Evolutionary conservation across 2,888 invertebrate genomes (phyloP).

Genomic region (Dione vanillae): DNA sequence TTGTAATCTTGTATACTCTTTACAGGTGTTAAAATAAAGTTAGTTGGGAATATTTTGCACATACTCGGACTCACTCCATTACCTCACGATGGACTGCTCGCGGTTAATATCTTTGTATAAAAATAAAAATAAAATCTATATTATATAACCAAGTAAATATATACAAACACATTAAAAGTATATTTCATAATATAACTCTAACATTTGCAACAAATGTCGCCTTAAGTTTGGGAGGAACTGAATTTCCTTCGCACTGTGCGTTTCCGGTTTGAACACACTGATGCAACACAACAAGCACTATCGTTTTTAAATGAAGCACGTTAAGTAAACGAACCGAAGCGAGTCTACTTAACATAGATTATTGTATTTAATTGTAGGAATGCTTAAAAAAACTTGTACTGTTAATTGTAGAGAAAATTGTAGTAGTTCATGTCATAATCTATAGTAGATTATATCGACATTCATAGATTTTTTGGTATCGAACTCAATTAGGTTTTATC

Average conservation of each 20-base stretch:
- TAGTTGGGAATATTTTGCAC: too few species aligned
- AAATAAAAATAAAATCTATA: too few species aligned
- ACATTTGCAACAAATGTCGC: constrained; percentile 18
- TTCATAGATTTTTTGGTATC: too few species aligned
- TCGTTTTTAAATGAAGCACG: constrained; percentile 15
- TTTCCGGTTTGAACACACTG: constrained; percentile 31
- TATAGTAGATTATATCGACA: too few species aligned
- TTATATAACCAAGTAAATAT: too few species aligned
- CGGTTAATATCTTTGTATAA: too few species aligned
- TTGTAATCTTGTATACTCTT: not conserved
- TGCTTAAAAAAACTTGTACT: not conserved
- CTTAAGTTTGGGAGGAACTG: constrained; percentile 16
- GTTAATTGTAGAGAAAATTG: too few species aligned
- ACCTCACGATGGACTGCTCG: too few species aligned
- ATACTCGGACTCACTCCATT: too few species aligned
- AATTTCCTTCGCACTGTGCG: constrained; percentile 24
- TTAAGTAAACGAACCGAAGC: constrained; percentile 18
- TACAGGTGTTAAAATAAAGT: not conserved
- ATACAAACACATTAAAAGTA: not conserved
- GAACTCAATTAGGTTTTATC: too few species aligned
- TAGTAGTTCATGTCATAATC: too few species aligned
- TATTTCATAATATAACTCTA: constrained; percentile 4
- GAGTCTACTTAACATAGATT: constrained; percentile 5
- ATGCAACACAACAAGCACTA: constrained; percentile 27
- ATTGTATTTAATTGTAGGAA: not conserved